Conservation (phyloP, 1,140 invertebrate species). For the Drosophila sechellia region DNA sequence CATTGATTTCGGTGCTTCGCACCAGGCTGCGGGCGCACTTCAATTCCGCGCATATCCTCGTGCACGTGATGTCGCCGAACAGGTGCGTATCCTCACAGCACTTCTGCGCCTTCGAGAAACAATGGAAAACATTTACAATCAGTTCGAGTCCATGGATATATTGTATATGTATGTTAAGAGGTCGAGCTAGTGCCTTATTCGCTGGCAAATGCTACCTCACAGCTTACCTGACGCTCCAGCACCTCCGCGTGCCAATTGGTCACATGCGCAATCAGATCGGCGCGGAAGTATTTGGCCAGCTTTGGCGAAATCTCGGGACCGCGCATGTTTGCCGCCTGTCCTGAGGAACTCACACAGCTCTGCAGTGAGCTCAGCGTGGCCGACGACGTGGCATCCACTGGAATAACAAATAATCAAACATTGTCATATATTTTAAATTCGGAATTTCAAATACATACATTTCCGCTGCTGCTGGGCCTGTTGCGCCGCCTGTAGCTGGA, state of each 20-base stretch:
- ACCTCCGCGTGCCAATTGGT: slow-evolving; percentile 96
- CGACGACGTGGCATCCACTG: slow-evolving; percentile 76
- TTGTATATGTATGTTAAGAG: background rate
- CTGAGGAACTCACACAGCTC: slow-evolving; percentile 77
- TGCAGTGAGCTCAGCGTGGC: slow-evolving; percentile 79
- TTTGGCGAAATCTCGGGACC: slow-evolving; percentile 93
- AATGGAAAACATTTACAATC: slow-evolving; percentile 7
- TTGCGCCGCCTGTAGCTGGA: slow-evolving; percentile 52
- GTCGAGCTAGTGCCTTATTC: background rate
- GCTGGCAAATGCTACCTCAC: slow-evolving; percentile 33
- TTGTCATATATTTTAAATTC: background rate
- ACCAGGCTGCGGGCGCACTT: slow-evolving; percentile 97
- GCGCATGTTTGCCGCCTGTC: slow-evolving; percentile 73
- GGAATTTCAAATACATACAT: slow-evolving; percentile 71
- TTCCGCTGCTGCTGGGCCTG: slow-evolving; percentile 83
- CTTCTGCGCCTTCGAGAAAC: slow-evolving; percentile 89
- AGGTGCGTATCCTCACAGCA: slow-evolving; percentile 93
- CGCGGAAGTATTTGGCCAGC: slow-evolving; percentile 95
- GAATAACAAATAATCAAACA: background rate
- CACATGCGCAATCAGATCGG: slow-evolving; percentile 96
- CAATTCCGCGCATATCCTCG: slow-evolving; percentile 96
- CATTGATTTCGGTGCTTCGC: slow-evolving; percentile 97
- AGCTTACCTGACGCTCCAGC: slow-evolving; percentile 94
- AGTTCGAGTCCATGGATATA: background rate
- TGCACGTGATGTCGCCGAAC: slow-evolving; percentile 94